Evolutionary conservation across 1,140 invertebrate species (phyloP), one percentile per base, ranked within the genome.

Genomic region (Sminthurides bifidus): DNA sequence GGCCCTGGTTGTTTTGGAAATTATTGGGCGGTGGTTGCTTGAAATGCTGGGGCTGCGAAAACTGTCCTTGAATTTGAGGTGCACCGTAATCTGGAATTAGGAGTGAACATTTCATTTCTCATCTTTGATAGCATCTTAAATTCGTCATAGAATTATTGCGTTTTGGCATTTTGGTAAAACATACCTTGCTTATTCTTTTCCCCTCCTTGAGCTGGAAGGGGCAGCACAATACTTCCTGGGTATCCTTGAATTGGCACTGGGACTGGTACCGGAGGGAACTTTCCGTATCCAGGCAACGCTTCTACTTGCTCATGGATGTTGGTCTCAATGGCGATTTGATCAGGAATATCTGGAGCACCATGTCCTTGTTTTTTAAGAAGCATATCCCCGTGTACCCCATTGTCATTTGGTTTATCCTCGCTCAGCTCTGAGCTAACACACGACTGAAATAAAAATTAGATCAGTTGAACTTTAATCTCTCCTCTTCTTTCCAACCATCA

Each of bases 241-340:
- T 49, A 53, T 17, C 60, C 58, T 56, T 59, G 57, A 27, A 68
- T 57, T n/a, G 66, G 52, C 3, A 67, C 37, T 1, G 67, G 67
- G 2, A 67, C 58, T 21, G 67, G 67, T 29, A 68, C 59, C 14
- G 64, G 66, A 26, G 26, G 48, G 26, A 31, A 43, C 19, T 46
- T 49, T 5, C 29, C 4, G 17, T 49, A 49, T 31, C 46, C 46
- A 17, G 46, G 46, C 15, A 33, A 23, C 21, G 43, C 14, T 21
- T 41, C 52, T 12, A 60, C 30, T 41, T 59, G 58, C 4, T 60
- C 63, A 38, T 60, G 56, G 35, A 57, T 45, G 27, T 35, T 43
- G 26, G 45, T 46, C 31, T 65, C 60, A 27, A 65, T 45, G 3
- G 60, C 63, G 12, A 63, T 48, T 52, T 65, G 63, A 35, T 63